A percentile compares a stretch with the other conserved stretches of the same genome.
Conservation (phyloP, 1,140 invertebrate species). For the Hydropsyche tenuis region DNA sequence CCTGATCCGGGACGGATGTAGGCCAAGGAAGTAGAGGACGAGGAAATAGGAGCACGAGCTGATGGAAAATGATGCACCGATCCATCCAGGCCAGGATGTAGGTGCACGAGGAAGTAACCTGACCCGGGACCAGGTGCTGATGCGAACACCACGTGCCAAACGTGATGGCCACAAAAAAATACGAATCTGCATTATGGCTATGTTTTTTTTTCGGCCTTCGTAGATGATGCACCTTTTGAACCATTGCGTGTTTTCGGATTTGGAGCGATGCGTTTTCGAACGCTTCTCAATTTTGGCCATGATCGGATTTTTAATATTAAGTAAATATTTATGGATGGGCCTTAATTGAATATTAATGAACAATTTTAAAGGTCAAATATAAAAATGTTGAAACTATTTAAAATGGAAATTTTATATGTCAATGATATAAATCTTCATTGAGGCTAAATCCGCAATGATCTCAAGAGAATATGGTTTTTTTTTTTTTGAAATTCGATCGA, state of each 20-base stretch:
- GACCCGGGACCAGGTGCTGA: constrained; percentile 38
- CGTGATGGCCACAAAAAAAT: constrained; percentile 23
- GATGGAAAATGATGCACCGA: background rate
- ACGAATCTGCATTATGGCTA: constrained; percentile 35
- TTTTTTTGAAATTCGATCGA: background rate
- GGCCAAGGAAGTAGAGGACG: constrained; percentile 10
- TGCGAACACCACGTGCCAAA: constrained; percentile 26
- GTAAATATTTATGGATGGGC: too few species aligned
- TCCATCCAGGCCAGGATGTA: constrained; percentile 26
- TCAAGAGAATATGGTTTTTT: too few species aligned
- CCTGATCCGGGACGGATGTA: background rate
- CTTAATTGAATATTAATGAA: too few species aligned
- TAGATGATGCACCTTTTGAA: background rate
- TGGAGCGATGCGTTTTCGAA: too few species aligned
- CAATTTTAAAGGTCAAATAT: too few species aligned
- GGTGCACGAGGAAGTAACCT: constrained; percentile 41
- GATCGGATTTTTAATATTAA: too few species aligned
- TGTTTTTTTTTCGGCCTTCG: background rate
- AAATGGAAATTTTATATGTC: too few species aligned
- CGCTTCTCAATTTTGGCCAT: too few species aligned
- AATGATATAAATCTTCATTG: too few species aligned
- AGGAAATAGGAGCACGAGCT: constrained; percentile 26
- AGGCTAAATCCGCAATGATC: too few species aligned
- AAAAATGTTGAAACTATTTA: too few species aligned
- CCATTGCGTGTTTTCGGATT: background rate